A percentile compares a stretch with the other conserved stretches of the same genome.
phyloP scores from a whole-genome alignment of 1,140 invertebrate species.

The Melanaphis sacchari region DNA sequence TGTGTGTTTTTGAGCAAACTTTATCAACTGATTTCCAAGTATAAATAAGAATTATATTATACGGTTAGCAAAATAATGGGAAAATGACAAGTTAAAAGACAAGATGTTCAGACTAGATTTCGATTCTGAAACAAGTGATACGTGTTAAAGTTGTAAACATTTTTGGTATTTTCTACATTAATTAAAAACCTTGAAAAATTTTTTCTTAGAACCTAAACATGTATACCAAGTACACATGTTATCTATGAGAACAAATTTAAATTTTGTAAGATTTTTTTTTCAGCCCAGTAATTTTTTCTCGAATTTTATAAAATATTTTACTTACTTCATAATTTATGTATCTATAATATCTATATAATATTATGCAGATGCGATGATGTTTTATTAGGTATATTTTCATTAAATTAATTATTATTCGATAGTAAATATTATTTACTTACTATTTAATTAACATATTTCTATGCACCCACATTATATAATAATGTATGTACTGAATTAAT shows the following conservation, averaged over 20 bases:
- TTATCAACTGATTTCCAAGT: too few relatives aligned
- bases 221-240: background rate
- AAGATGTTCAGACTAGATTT: background rate
- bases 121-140: background rate
- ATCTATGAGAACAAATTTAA: background rate
- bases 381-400: background rate
- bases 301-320: background rate
- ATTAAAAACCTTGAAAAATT: background rate
- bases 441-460: background rate
- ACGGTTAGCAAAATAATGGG: too few relatives aligned
- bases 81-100: too few relatives aligned
- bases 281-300: background rate
- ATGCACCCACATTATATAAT: background rate
- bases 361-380: background rate
- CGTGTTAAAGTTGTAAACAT: background rate
- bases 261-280: background rate
- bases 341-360: background rate
- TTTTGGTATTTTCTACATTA: background rate
- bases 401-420: background rate
- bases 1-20: too few relatives aligned
- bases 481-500: background rate
- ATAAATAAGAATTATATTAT: too few relatives aligned
- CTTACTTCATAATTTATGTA: background rate
- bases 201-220: background rate
- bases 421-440: background rate